These are phyloP conservation scores for Nesometra sesokonis DNA, from an alignment of 35 echinoderm and acorn worm species.

Conservation along the genomic window DNA sequence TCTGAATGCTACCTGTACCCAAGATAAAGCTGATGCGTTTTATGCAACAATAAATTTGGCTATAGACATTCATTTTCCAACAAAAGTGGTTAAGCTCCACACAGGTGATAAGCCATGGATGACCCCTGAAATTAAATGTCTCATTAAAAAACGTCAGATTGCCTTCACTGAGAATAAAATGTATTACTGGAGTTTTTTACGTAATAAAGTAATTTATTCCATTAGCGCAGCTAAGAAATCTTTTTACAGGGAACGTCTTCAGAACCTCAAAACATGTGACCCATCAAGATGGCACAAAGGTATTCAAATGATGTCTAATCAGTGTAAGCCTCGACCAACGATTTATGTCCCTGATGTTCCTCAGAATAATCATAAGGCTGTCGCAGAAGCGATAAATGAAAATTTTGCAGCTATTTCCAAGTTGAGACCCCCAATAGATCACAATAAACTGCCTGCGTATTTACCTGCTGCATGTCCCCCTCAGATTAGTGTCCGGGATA, in stretches of 20 bases:
- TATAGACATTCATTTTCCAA: neutral
- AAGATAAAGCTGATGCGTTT: constrained; percentile 7
- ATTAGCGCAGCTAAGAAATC: constrained; percentile 3
- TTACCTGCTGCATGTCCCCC: neutral
- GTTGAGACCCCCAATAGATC: neutral
- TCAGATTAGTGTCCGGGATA: constrained; percentile 10
- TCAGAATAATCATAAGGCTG: neutral
- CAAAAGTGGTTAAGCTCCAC: neutral
- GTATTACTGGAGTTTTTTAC: neutral
- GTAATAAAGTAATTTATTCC: neutral
- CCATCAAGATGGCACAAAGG: constrained; percentile 24
- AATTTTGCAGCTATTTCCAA: constrained; percentile 7
- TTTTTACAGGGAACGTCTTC: neutral
- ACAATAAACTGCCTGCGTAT: constrained; percentile 1
- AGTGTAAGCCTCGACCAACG: neutral
- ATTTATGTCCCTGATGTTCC: neutral
- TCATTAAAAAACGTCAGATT: neutral
- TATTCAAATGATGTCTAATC: constrained; percentile 12
- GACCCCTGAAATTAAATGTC: neutral
- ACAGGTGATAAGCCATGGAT: neutral
- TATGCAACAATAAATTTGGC: neutral
- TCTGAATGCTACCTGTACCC: neutral
- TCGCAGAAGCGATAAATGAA: constrained; percentile 10
- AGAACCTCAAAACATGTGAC: constrained; percentile 14
- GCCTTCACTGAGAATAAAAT: constrained; percentile 5